A percentile compares a stretch with the other conserved stretches of the same genome.
Evolutionary conservation across 2,888 invertebrate genomes (phyloP).

Genomic region (Polydrusus pterygomalis): DNA sequence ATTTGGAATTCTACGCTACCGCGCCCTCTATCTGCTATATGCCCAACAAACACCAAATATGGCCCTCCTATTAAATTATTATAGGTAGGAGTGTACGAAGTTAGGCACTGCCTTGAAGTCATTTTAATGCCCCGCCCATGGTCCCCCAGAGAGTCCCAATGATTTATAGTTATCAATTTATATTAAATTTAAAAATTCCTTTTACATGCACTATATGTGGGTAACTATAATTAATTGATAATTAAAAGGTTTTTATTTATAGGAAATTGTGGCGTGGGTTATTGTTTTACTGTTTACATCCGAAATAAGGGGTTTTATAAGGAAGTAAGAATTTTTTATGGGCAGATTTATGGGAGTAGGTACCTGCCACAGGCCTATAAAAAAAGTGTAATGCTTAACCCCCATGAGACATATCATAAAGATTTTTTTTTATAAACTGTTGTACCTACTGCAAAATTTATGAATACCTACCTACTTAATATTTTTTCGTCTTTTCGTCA

Average conservation of each 20-base stretch:
- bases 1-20: not conserved
- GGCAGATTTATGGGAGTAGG: not conserved
- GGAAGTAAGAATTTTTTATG: not conserved
- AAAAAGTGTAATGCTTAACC: too few relatives aligned
- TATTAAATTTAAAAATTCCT: slow-evolving; percentile 54
- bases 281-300: not conserved
- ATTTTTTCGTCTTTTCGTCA: too few relatives aligned
- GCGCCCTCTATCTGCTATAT: slow-evolving; percentile 26
- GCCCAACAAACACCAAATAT: slow-evolving; percentile 51
- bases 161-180: slow-evolving; percentile 57
- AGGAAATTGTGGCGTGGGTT: slow-evolving; percentile 31
- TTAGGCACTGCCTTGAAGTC: slow-evolving; percentile 5
- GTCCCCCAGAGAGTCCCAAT: slow-evolving; percentile 38
- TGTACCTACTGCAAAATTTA: too few relatives aligned
- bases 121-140: slow-evolving; percentile 31
- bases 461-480: too few relatives aligned
- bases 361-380: too few relatives aligned
- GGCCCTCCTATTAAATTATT: slow-evolving; percentile 55
- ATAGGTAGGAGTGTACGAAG: slow-evolving; percentile 35
- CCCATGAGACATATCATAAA: too few relatives aligned
- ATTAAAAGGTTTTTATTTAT: slow-evolving; percentile 50
- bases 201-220: slow-evolving; percentile 45
- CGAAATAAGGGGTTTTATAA: slow-evolving; percentile 1
- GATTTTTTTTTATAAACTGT: too few relatives aligned
- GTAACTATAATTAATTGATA: slow-evolving; percentile 49